Evolutionary conservation across 2,888 invertebrate species (phyloP).

Genomic region (Thecophora atra): DNA sequence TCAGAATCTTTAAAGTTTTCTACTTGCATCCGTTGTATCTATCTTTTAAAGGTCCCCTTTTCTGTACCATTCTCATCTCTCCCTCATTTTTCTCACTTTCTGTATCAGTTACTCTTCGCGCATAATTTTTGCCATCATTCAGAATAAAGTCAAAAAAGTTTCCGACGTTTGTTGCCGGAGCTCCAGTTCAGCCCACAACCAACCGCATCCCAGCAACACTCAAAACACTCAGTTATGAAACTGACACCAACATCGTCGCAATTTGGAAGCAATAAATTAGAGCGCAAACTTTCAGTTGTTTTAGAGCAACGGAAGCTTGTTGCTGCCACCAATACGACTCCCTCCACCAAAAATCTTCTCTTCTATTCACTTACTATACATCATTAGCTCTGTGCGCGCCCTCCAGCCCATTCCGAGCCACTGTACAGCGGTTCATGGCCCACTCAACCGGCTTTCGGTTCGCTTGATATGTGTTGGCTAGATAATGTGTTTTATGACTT

Average conservation of each 20-base stretch:
- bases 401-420: neutral
- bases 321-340: neutral
- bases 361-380: neutral
- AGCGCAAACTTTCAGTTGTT: constrained; percentile 34
- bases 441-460: constrained; percentile 20
- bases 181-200: neutral
- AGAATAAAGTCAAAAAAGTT: constrained; percentile 1
- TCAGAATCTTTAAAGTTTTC: neutral
- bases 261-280: constrained; percentile 33
- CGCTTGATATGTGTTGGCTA: constrained; percentile 30
- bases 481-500: constrained; percentile 33
- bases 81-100: neutral
- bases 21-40: neutral
- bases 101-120: neutral
- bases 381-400: neutral
- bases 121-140: neutral
- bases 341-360: neutral
- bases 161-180: neutral
- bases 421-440: neutral
- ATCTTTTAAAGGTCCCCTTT: neutral
- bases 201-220: neutral
- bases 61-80: neutral
- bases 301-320: constrained; percentile 8
- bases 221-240: constrained; percentile 28
- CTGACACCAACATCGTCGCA: constrained; percentile 30